Evolutionary conservation across 2,888 invertebrate species (phyloP).

Genomic region (Polia nebulosa): DNA sequence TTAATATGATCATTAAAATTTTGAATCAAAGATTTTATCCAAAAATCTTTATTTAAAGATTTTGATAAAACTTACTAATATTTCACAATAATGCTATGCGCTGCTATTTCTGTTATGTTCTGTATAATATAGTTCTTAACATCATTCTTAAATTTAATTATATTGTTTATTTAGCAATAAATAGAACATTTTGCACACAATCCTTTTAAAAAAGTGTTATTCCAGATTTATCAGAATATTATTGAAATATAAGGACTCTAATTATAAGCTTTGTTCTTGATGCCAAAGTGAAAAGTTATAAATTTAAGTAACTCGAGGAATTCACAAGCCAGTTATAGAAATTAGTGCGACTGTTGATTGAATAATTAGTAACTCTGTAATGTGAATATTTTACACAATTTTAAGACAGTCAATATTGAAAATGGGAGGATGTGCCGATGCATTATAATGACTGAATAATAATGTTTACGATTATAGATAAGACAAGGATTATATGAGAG

Average conservation of each 20-base stretch:
- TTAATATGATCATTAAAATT: not conserved
- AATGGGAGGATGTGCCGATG: conserved; percentile 28
- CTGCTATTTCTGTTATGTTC: not conserved
- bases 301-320: not conserved
- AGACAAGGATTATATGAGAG: conserved; percentile 1
- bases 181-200: not conserved
- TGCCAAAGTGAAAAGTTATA: not conserved
- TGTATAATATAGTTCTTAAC: conserved; percentile 20
- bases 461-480: not conserved
- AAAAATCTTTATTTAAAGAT: conserved; percentile 3
- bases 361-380: conserved; percentile 16
- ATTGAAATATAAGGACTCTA: too few species aligned
- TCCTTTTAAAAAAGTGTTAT: not conserved
- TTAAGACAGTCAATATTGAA: not conserved
- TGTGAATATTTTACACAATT: conserved; percentile 8
- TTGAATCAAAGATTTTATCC: not conserved
- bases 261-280: not conserved
- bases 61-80: not conserved
- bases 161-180: conserved; percentile 4
- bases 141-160: conserved; percentile 17
- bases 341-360: conserved; percentile 18
- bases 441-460: conserved; percentile 10
- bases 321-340: not conserved
- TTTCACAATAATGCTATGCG: conserved; percentile 24
- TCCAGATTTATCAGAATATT: too few species aligned